Evolutionary conservation across 2,113 vertebrate species (phyloP).

Genomic region (Periophthalmus modestus): DNA sequence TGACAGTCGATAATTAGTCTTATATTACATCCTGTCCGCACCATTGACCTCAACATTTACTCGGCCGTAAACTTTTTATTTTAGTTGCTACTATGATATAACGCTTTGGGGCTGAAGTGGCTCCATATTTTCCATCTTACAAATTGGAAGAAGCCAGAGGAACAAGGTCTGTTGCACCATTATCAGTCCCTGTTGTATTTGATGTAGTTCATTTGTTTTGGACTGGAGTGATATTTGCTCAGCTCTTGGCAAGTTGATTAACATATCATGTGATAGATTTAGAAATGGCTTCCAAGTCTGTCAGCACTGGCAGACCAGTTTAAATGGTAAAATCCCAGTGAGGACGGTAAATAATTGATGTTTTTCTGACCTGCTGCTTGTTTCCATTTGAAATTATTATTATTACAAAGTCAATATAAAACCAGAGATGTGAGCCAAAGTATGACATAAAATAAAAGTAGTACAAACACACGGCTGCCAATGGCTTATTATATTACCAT

Average conservation of each 20-base stretch:
- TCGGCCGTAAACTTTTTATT: conserved; percentile 12
- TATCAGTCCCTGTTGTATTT: conserved; percentile 15
- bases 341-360: conserved; percentile 26
- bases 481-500: conserved; percentile 9
- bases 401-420: conserved; percentile 19
- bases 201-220: conserved; percentile 29
- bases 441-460: conserved; percentile 40
- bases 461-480: conserved; percentile 3
- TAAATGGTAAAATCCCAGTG: conserved; percentile 24
- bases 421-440: conserved; percentile 36
- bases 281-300: conserved; percentile 37
- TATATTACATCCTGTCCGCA: conserved; percentile 1
- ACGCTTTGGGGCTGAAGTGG: conserved; percentile 13
- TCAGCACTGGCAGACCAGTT: conserved; percentile 25
- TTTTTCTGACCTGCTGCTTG: conserved; percentile 33
- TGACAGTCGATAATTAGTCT: conserved; percentile 7
- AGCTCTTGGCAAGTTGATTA: conserved; percentile 28
- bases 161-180: conserved; percentile 15
- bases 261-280: conserved; percentile 17
- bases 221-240: conserved; percentile 30
- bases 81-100: conserved; percentile 5
- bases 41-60: neutral
- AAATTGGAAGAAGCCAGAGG: conserved; percentile 5
- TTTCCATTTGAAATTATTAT: conserved; percentile 37
- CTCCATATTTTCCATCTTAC: conserved; percentile 19